Evolutionary conservation across 2,797 vertebrate genomes (phyloP).

Genomic region (Takifugu rubripes): DNA sequence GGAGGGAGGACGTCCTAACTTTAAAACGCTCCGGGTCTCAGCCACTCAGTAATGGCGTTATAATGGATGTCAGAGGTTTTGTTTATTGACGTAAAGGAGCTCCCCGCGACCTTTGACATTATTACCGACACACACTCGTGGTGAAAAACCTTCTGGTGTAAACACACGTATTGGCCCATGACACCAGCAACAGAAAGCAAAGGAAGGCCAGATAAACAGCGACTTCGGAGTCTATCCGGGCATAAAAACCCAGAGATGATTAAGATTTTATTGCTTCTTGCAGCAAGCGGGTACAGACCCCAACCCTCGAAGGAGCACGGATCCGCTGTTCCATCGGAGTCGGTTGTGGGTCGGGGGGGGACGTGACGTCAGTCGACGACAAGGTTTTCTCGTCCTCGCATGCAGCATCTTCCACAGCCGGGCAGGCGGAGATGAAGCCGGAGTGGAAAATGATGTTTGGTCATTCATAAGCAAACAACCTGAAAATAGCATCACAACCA

Average conservation of each 20-base stretch:
- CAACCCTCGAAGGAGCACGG: no score
- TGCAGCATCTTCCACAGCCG: background rate
- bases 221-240: no score
- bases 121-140: no score
- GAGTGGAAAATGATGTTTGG: conserved; percentile 1
- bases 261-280: no score
- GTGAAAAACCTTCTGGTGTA: no score
- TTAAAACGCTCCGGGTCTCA: conserved; percentile 22
- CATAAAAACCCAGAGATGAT: no score
- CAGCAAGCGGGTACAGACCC: no score
- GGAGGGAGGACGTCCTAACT: conserved; percentile 38
- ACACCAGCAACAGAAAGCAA: no score
- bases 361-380: background rate
- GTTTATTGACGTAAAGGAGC: conserved; percentile 15
- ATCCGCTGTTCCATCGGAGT: no score
- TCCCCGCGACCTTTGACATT: conserved; percentile 16
- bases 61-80: conserved; percentile 15
- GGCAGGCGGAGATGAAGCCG: background rate
- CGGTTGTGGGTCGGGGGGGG: background rate
- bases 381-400: background rate
- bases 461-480: conserved; percentile 1
- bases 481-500: background rate
- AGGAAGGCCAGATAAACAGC: no score
- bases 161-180: no score
- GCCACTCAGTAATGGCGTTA: conserved; percentile 17